Conservation (phyloP, 2,888 invertebrate species). For the Sthenelais limicola region DNA sequence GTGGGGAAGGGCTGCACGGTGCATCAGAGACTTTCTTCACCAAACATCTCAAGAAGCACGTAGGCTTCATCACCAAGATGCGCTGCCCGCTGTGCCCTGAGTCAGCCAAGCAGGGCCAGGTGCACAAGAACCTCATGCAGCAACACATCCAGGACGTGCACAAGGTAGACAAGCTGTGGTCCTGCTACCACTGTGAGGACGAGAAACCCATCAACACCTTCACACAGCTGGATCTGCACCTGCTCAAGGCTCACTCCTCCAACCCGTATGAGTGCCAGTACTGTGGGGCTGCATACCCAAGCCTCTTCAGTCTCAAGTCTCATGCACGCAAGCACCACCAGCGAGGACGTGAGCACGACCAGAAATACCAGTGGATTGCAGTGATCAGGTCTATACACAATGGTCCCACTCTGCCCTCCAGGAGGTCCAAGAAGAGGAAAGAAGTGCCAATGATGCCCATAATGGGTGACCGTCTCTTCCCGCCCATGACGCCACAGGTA, state of each 20-base stretch:
- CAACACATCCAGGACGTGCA: background rate
- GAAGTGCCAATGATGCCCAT: conserved; percentile 20
- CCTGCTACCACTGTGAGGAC: conserved; percentile 33
- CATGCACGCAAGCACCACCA: conserved; percentile 26
- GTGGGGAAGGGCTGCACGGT: conserved; percentile 27
- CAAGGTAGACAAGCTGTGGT: conserved; percentile 29
- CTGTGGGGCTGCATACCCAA: conserved; percentile 25
- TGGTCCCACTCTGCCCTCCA: conserved; percentile 2
- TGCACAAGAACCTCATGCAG: background rate
- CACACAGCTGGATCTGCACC: conserved; percentile 4
- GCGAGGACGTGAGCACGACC: conserved; percentile 19
- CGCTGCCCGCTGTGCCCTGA: conserved; percentile 11
- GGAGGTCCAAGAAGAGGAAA: background rate
- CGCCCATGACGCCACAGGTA: too few relatives aligned
- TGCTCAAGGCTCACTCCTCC: conserved; percentile 23
- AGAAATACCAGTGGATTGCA: conserved; percentile 24
- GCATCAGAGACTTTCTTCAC: conserved; percentile 4
- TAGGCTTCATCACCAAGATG: background rate
- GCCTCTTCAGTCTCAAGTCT: conserved; percentile 2
- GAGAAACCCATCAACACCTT: conserved; percentile 10
- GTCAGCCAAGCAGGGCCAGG: background rate
- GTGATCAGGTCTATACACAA: too few relatives aligned
- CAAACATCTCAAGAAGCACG: conserved; percentile 31
- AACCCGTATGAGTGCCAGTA: conserved; percentile 37
- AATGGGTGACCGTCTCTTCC: conserved; percentile 22